A percentile compares a stretch with the other conserved stretches of the same genome.
phyloP scores from a whole-genome alignment of 2,113 vertebrate genomes.

The Ivindomyrus marchei region DNA sequence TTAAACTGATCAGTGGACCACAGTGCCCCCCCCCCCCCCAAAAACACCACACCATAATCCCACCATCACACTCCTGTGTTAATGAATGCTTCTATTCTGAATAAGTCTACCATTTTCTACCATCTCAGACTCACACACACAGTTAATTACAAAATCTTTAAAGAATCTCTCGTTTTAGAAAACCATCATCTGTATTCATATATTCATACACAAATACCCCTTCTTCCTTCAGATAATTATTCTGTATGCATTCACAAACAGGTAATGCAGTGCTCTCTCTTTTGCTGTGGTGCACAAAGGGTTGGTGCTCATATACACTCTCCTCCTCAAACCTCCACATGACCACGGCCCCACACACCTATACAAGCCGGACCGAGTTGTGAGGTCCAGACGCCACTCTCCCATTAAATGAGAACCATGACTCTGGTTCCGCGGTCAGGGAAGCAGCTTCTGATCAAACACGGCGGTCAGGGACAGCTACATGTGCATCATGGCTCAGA shows the following conservation, averaged over 20 bases:
- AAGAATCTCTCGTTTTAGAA: background rate
- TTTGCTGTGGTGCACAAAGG: background rate
- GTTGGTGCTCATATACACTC: background rate
- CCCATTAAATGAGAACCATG: background rate
- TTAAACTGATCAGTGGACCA: background rate
- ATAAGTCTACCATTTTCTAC: background rate
- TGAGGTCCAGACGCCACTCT: background rate
- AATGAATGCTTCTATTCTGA: background rate
- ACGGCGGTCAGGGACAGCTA: background rate
- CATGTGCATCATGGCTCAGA: background rate
- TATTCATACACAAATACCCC: background rate
- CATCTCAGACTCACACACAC: background rate
- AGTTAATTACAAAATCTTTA: slow-evolving; percentile 2
- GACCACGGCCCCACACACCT: background rate
- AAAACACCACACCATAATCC: background rate
- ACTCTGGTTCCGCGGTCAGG: background rate
- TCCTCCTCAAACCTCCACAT: background rate
- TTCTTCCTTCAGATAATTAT: background rate
- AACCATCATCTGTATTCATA: slow-evolving; percentile 12
- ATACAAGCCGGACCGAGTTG: background rate
- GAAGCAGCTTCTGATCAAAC: background rate
- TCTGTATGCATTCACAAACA: background rate
- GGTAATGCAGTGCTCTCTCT: background rate
- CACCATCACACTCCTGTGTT: background rate
- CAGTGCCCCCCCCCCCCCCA: background rate